phyloP scores from a whole-genome alignment of 2,113 vertebrate genomes.

The Melozone crissalis region DNA sequence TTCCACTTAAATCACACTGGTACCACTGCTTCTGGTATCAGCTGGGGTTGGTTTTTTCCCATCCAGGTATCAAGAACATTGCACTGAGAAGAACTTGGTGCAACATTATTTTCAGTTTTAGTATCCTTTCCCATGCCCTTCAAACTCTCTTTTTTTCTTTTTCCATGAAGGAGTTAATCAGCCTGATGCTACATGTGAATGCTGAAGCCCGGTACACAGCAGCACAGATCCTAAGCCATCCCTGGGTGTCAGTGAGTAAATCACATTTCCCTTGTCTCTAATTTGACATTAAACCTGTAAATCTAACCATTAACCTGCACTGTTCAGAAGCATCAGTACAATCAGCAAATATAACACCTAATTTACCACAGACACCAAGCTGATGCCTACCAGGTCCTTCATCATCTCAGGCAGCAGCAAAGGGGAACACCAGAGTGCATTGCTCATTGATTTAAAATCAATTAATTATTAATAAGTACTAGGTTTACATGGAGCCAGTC shows the following conservation, averaged over 20 bases:
- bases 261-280: not conserved
- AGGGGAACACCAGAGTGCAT: not conserved
- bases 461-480: not conserved
- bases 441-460: not conserved
- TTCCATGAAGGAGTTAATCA: constrained; percentile 87
- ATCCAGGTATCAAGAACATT: not conserved
- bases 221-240: constrained; percentile 89
- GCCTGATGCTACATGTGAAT: constrained; percentile 92
- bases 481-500: not conserved
- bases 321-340: not conserved
- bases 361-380: not conserved
- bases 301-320: not conserved
- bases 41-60: not conserved
- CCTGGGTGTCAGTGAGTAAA: constrained; percentile 93
- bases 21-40: not conserved
- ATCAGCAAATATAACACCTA: not conserved
- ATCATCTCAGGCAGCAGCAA: not conserved
- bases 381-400: not conserved
- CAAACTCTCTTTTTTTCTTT: not conserved
- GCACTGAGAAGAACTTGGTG: not conserved
- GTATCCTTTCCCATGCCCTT: not conserved
- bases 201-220: constrained; percentile 89
- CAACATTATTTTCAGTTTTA: not conserved
- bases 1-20: not conserved
- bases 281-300: not conserved